Evolutionary conservation across 2,797 vertebrate genomes (phyloP).

Genomic region (Pelodytes ibericus): DNA sequence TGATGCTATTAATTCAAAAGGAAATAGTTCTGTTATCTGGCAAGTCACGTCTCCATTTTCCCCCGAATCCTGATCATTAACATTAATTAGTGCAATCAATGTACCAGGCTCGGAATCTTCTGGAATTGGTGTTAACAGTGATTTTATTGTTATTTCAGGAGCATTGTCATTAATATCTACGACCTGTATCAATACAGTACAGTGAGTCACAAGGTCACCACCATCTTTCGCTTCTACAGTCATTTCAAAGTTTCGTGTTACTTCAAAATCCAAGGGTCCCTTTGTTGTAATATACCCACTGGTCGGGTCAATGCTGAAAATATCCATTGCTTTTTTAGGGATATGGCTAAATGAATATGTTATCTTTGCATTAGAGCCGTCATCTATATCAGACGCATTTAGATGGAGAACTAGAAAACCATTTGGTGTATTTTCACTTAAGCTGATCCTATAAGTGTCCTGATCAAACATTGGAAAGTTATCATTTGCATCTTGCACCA

Average conservation of each 20-base stretch:
- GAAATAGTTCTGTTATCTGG: not conserved
- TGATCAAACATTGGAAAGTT: slow-evolving; percentile 34
- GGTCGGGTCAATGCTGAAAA: slow-evolving; percentile 5
- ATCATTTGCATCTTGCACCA: slow-evolving; percentile 33
- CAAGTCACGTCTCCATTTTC: slow-evolving; percentile 34
- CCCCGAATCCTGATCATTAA: slow-evolving; percentile 24
- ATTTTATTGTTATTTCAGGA: slow-evolving; percentile 35
- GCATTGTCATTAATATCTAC: slow-evolving; percentile 42
- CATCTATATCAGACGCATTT: slow-evolving; percentile 32
- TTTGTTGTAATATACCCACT: slow-evolving; percentile 22
- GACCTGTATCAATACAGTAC: slow-evolving; percentile 17
- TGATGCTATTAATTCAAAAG: slow-evolving; percentile 21
- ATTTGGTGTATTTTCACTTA: slow-evolving; percentile 30
- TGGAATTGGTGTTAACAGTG: slow-evolving; percentile 16
- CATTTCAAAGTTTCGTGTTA: slow-evolving; percentile 10
- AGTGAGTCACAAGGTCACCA: slow-evolving; percentile 19
- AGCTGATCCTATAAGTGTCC: slow-evolving; percentile 7
- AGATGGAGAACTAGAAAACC: slow-evolving; percentile 21
- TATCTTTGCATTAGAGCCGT: slow-evolving; percentile 23
- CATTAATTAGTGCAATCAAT: slow-evolving; percentile 28
- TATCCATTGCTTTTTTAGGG: slow-evolving; percentile 9
- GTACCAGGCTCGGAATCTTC: slow-evolving; percentile 27
- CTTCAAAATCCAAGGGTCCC: slow-evolving; percentile 27
- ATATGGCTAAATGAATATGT: slow-evolving; percentile 33
- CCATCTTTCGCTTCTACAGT: slow-evolving; percentile 36